Conservation (phyloP, 2,113 vertebrate genomes). For the Azemiops feae region DNA sequence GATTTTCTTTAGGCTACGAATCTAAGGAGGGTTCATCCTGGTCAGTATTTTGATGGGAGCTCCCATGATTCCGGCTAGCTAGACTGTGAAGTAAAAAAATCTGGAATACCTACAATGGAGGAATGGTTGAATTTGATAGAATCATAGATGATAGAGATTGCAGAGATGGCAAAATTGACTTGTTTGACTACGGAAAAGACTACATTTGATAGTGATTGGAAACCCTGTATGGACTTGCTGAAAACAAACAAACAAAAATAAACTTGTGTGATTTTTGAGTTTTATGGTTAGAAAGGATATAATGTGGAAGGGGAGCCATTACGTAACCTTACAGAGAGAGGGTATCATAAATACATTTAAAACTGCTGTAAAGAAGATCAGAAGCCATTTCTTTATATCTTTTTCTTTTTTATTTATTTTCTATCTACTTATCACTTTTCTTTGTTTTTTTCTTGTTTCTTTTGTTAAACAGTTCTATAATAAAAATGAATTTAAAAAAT, state of each 20-base stretch:
- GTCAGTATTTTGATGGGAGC: background rate
- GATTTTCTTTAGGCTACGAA: background rate
- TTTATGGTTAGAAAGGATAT: background rate
- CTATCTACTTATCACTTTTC: background rate
- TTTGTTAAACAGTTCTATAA: no score
- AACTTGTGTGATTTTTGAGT: background rate
- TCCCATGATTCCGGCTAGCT: background rate
- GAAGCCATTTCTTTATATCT: background rate
- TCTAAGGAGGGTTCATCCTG: background rate
- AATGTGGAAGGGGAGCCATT: background rate
- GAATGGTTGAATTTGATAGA: background rate
- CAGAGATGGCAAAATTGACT: background rate
- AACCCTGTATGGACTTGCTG: background rate
- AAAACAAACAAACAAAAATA: background rate
- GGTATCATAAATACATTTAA: background rate
- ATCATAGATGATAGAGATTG: background rate
- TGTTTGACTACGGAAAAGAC: background rate
- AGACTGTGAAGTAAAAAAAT: background rate
- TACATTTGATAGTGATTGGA: background rate
- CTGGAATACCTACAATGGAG: background rate
- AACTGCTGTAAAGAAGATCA: background rate
- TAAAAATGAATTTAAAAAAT: no score
- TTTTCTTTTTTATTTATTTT: background rate
- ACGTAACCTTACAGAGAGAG: background rate
- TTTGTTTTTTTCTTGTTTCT: background rate